Evolutionary conservation across 2,113 vertebrate species (phyloP), one percentile per base, ranked within the genome.

Genomic region (Cichladusa arquata): DNA sequence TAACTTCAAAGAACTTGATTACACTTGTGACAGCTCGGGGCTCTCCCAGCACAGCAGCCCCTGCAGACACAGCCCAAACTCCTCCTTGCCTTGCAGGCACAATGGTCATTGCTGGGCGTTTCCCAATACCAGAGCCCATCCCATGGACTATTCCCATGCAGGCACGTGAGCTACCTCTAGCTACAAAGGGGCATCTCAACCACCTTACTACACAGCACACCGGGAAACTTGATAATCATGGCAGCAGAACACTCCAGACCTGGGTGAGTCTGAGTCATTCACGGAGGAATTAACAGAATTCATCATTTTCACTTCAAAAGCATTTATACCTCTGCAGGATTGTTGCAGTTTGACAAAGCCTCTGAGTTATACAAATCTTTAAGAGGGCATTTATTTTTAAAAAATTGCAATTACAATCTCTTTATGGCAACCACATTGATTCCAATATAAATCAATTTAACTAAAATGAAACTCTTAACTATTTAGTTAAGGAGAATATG

Each of bases 251-350:
- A 11, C 14, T 56, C 20, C 61, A 84, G 78, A 34, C 19, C n/a
- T 73, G 2, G 0, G n/a, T 19, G n/a, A 65, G 36, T 23, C 54
- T 1, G 1, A 44, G 45, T 36, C 9, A 14, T 45, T 28, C 40
- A 26, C 1, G 5, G 23, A 17, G n/a, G 25, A 79, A n/a, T 79
- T 66, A 48, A 54, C 8, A 71, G 51, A 26, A 88, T 34, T 81
- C 73, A 74, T 20, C 7, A 4, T 76, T 86, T 76, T 72, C 42
- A 45, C 45, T 81, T 61, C 2, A 25, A 74, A 90, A 88, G 31
- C 38, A 56, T 62, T 83, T 67, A 53, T 25, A 71, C 25, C 2
- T 1, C 72, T 51, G 36, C n/a, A n/a, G n/a, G n/a, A n/a, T n/a
- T n/a, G n/a, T n/a, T n/a, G n/a, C 23, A 42, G n/a, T 53, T 73